Evolutionary conservation across 2,888 invertebrate genomes (phyloP), one percentile per base, ranked within the genome.

Genomic region (Esperia sulphurella): DNA sequence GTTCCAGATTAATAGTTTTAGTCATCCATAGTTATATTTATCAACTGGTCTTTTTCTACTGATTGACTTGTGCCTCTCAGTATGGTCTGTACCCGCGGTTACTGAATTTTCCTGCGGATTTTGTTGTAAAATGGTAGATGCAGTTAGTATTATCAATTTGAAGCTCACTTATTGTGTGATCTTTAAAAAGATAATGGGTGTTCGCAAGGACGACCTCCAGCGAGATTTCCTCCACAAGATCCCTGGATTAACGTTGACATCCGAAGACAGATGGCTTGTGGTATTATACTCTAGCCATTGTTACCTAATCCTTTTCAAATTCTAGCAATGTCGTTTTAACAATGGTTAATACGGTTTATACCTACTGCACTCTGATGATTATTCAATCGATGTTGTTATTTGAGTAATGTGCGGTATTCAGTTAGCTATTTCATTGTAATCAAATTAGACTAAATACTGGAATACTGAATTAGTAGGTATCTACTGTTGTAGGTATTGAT

Each of bases 291-390:
- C 57, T 54, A 38, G 52, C 57, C 48, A 60, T 71, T 71, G 70
- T 71, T 54, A 53, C 48, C 46, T 56, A 65, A 68, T 65, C 65
- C 62, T 61, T 66, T 69, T 58, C 59, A 59, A 58, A 63, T 59
- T 63, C 56, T 58, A 57, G 43, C 55, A 53, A 55, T 57, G 54
- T 41, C 43, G 45, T 43, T 52, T 58, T 55, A 57, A 68, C 61
- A 63, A 64, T 55, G 44, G 48, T 40, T 39, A 21, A 33, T 50
- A 54, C 49, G 55, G 58, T 63, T 59, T 60, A 59, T 63, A 31
- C 28, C 41, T 41, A 46, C 49, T 53, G 30, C 42, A 44, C 38
- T 14, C 37, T 42, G 8, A 39, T 42, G 33, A 45, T 42, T 45
- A 44, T 48, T 46, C 40, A 33, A 51, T 50, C 41, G 30, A 30